A percentile compares a stretch with the other conserved stretches of the same genome.
These are phyloP conservation scores for Aldabrachelys gigantea DNA, from an alignment of 2,113 vertebrate species.

Conservation along the genomic window DNA sequence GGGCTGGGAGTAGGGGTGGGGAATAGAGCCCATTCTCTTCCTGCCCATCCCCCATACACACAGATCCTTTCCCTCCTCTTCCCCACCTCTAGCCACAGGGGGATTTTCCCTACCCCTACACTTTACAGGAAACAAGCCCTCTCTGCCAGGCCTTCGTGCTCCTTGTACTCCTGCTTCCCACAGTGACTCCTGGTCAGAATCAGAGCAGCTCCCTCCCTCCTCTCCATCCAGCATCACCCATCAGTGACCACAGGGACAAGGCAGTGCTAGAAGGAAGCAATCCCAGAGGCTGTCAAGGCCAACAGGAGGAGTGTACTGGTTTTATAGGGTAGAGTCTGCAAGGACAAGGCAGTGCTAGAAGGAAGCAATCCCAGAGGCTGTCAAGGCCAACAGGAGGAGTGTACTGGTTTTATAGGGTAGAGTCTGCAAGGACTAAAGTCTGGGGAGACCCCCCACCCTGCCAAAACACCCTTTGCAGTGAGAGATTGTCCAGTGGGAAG, in stretches of 20 bases:
- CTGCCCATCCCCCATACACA: accelerated
- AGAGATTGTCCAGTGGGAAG: background rate
- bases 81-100: background rate
- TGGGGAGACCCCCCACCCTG: background rate
- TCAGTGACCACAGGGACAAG: background rate
- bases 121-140: background rate
- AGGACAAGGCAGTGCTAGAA: background rate
- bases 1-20: background rate
- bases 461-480: background rate
- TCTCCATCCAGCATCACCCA: background rate
- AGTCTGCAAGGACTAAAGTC: background rate
- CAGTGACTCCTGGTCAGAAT: background rate
- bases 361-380: background rate
- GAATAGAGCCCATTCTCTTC: background rate
- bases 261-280: background rate
- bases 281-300: background rate
- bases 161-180: background rate
- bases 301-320: background rate
- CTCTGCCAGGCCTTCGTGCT: background rate
- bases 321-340: background rate
- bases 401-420: background rate
- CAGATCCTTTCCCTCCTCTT: accelerated
- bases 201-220: background rate
- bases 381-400: background rate
- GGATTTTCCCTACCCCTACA: background rate